Percentiles rank a stretch among this genome's conserved stretches.
These are phyloP conservation scores for Microplitis manilae DNA, from an alignment of 2,888 invertebrate genomes.

Conservation along the genomic window DNA sequence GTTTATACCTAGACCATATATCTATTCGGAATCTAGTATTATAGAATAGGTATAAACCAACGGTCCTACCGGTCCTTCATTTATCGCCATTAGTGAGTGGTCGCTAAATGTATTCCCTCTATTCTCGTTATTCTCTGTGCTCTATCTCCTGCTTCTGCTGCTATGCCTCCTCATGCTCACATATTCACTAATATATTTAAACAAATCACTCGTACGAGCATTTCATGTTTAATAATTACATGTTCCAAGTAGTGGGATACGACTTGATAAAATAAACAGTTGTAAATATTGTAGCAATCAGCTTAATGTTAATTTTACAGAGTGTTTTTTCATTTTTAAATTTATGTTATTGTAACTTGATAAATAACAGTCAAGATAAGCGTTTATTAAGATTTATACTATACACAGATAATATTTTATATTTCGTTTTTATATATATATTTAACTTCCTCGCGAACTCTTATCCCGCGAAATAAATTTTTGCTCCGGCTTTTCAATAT, in stretches of 20 bases:
- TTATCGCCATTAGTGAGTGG: slow-evolving; percentile 12
- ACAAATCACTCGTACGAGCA: neutral
- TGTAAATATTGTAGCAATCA: neutral
- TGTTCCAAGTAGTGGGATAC: too few relatives aligned
- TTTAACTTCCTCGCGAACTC: too few relatives aligned
- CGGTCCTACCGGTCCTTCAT: neutral
- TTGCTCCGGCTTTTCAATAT: too few relatives aligned
- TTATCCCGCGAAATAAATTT: too few relatives aligned
- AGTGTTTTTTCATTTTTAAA: neutral
- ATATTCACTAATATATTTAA: neutral
- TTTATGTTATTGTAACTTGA: neutral
- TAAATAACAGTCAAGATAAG: neutral
- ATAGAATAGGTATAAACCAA: neutral
- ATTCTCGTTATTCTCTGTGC: neutral
- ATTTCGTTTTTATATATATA: too few relatives aligned
- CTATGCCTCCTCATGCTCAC: too few relatives aligned
- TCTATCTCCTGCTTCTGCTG: too few relatives aligned
- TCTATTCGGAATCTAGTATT: too few relatives aligned
- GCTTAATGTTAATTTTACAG: neutral
- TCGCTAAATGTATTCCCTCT: slow-evolving; percentile 11
- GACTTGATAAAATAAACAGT: neutral
- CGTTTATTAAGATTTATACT: too few relatives aligned
- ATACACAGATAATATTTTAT: too few relatives aligned
- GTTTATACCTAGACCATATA: too few relatives aligned
- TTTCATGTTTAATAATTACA: too few relatives aligned